phyloP scores from a whole-genome alignment of 2,113 vertebrate genomes.

The Festucalex cinctus region DNA sequence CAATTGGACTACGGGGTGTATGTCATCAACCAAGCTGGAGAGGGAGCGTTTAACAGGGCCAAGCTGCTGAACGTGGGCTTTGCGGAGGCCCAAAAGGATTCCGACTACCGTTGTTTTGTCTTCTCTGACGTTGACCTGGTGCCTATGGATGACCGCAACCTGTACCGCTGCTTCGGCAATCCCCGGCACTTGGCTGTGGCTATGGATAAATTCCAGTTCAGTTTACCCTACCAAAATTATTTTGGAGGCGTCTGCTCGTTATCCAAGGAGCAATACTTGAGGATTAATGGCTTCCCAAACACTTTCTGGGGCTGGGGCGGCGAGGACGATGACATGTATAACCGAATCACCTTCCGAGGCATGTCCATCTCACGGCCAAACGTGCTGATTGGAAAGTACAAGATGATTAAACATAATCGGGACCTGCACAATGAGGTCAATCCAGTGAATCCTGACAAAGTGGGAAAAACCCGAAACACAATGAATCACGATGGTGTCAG shows the following conservation, averaged over 20 bases:
- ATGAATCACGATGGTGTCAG: constrained; percentile 86
- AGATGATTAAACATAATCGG: constrained; percentile 85
- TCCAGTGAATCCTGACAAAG: constrained; percentile 66
- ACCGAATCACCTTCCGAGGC: constrained; percentile 29
- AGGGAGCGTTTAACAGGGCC: constrained; percentile 86
- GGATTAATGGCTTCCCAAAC: constrained; percentile 94
- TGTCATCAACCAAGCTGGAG: constrained; percentile 88
- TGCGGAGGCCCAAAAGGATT: constrained; percentile 84
- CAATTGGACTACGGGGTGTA: constrained; percentile 90
- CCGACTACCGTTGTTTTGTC: constrained; percentile 89
- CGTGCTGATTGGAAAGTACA: constrained; percentile 77
- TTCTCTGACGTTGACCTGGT: constrained; percentile 93
- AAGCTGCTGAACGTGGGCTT: constrained; percentile 90
- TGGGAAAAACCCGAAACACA: constrained; percentile 73
- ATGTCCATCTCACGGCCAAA: constrained; percentile 88
- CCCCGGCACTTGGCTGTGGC: constrained; percentile 90
- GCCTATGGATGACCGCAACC: constrained; percentile 87
- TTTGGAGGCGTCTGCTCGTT: constrained; percentile 90
- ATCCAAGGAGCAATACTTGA: constrained; percentile 83
- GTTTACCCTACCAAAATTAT: constrained; percentile 83
- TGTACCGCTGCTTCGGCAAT: constrained; percentile 84
- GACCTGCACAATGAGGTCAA: constrained; percentile 87
- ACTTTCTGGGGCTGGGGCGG: constrained; percentile 97
- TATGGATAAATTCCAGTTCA: constrained; percentile 93
- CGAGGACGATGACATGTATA: constrained; percentile 93